Conservation (phyloP, 2,888 invertebrate genomes). For the Sesamia inferens region DNA sequence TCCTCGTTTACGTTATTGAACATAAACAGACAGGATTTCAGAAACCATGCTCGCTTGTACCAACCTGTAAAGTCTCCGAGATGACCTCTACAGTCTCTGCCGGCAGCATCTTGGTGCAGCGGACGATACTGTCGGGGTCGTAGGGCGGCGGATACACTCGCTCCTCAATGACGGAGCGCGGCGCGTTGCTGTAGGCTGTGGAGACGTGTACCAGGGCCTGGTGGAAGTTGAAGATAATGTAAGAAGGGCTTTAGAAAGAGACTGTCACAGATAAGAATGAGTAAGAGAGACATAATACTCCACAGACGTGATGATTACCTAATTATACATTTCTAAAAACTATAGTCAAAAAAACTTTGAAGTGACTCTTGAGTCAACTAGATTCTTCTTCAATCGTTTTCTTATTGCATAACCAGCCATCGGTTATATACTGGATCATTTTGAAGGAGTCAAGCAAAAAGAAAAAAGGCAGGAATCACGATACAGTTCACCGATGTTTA, state of each 20-base stretch:
- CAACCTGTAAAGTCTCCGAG: slow-evolving; percentile 90
- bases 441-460: not conserved
- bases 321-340: too few species aligned
- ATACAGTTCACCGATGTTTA: not conserved
- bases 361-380: not conserved
- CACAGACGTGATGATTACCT: not conserved
- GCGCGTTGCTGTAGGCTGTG: slow-evolving; percentile 99
- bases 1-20: too few species aligned
- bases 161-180: slow-evolving; percentile 94
- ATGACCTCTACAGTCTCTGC: slow-evolving; percentile 90
- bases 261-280: not conserved
- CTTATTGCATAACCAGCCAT: not conserved
- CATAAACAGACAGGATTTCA: too few species aligned
- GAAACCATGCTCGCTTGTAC: slow-evolving; percentile 14
- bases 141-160: slow-evolving; percentile 94
- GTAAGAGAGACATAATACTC: not conserved
- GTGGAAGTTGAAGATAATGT: not conserved
- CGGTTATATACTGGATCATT: not conserved
- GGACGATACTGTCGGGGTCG: slow-evolving; percentile 91
- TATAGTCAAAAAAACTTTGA: too few species aligned
- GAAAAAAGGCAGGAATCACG: not conserved
- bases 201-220: slow-evolving; percentile 97
- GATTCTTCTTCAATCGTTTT: not conserved
- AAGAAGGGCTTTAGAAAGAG: not conserved
- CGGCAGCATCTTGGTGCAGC: slow-evolving; percentile 91